These are phyloP conservation scores for Escarpia spicata DNA, from an alignment of 2,888 invertebrate genomes.

Conservation along the genomic window DNA sequence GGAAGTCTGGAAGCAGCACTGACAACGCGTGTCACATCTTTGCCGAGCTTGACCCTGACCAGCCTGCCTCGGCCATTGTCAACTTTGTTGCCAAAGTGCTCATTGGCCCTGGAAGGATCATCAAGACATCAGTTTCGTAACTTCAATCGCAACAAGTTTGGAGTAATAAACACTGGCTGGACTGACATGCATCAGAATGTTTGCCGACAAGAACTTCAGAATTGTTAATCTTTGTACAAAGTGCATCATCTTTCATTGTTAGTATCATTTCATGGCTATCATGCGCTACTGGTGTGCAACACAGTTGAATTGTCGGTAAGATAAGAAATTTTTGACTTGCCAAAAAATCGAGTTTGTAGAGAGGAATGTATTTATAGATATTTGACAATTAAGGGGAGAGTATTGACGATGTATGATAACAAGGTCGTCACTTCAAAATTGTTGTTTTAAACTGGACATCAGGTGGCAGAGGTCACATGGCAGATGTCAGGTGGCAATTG, in stretches of 20 bases:
- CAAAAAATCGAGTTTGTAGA: background rate
- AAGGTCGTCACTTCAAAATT: background rate
- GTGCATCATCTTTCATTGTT: conserved; percentile 12
- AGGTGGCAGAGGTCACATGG: background rate
- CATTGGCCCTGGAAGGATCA: conserved; percentile 42
- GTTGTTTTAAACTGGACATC: background rate
- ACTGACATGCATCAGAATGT: background rate
- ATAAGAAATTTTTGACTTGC: background rate
- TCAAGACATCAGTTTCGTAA: conserved; percentile 1
- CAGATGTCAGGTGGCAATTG: background rate
- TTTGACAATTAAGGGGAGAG: background rate
- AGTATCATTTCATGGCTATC: conserved; percentile 8
- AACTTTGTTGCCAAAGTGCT: conserved; percentile 69
- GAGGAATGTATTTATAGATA: conserved; percentile 7
- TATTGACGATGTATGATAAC: background rate
- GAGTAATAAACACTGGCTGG: background rate
- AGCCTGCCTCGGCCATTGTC: conserved; percentile 94
- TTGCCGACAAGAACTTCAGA: background rate
- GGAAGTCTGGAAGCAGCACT: conserved; percentile 82
- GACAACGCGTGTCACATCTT: conserved; percentile 98
- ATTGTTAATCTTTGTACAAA: background rate
- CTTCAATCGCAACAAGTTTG: background rate
- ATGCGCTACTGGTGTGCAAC: conserved; percentile 1
- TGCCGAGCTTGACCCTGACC: conserved; percentile 91
- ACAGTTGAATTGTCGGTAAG: background rate